Conservation (phyloP, 2,888 invertebrate genomes). For the Zaprionus lineosus region DNA sequence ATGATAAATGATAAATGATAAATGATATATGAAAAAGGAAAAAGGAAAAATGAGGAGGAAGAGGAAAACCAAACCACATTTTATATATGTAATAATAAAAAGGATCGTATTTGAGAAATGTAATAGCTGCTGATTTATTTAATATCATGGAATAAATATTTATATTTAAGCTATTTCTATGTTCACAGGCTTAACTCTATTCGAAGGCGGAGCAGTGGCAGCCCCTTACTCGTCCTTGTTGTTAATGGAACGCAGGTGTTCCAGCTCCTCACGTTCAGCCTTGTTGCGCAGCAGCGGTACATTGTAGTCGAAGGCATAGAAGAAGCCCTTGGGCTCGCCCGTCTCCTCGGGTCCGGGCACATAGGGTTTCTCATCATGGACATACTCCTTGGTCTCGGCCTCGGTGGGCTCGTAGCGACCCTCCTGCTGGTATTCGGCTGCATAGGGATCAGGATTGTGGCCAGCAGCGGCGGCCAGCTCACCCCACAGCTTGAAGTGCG, state of each 20-base stretch:
- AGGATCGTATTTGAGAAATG: slow-evolving; percentile 58
- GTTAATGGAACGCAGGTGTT: slow-evolving; percentile 76
- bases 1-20: slow-evolving; percentile 12
- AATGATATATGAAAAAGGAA: slow-evolving; percentile 17
- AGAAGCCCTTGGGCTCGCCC: slow-evolving; percentile 88
- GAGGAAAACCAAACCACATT: slow-evolving; percentile 55
- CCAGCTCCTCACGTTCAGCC: slow-evolving; percentile 80
- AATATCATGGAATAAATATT: slow-evolving; percentile 59
- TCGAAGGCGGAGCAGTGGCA: too few relatives aligned
- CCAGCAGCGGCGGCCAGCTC: slow-evolving; percentile 85
- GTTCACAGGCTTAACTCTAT: too few relatives aligned
- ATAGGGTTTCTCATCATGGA: slow-evolving; percentile 79
- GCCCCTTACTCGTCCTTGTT: slow-evolving; percentile 73
- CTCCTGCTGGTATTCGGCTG: slow-evolving; percentile 79
- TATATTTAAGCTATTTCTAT: slow-evolving; percentile 56
- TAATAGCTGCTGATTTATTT: slow-evolving; percentile 52
- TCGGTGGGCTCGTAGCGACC: slow-evolving; percentile 75
- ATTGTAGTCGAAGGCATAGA: slow-evolving; percentile 88
- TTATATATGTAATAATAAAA: slow-evolving; percentile 57
- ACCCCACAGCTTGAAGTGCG: slow-evolving; percentile 87
- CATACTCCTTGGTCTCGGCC: slow-evolving; percentile 77
- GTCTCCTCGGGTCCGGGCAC: slow-evolving; percentile 83
- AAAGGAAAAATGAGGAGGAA: not conserved
- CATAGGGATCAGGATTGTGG: slow-evolving; percentile 83
- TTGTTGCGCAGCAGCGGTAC: slow-evolving; percentile 83